Base-by-base conservation (phyloP, 2,113 vertebrate species). In the Arvicanthis niloticus region DNA sequence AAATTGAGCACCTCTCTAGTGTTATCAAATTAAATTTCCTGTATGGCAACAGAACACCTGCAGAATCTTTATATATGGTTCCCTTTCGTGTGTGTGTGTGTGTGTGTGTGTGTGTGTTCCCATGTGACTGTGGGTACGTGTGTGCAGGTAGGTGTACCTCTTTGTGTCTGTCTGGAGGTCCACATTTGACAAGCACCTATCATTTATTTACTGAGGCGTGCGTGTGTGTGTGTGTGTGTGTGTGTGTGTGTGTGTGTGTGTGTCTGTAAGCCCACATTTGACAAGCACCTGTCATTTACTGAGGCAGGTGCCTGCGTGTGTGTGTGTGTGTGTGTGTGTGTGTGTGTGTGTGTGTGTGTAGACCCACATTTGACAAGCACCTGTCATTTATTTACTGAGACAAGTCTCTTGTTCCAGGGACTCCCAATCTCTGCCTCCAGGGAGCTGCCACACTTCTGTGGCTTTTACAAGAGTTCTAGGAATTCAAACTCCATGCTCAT, bases 311-410 rank as follows among this genome's bases (percentile, higher is more conserved):
- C 3, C 13, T 31, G 42, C 48, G 77, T 1, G 2, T 7, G 34
- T 7, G 0, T 21, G 13, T 34, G 29, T 21, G 29, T 7, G 45
- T 37, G 8, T 11, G 17, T 21, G 29, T 37, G 4, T 5, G 7
- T 37, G 17, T n/a, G 31, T 22, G 34, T 22, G 4, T 62, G 22
- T 21, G 17, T 60, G 58, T 22, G 4, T 26, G 13, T 48, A 8
- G 45, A 26, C 29, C 48, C 48, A 53, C 29, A 26, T 77, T 51
- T 78, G 76, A 34, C 45, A 78, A 51, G 76, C 48, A 24, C 60
- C 56, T 19, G 17, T 58, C 56, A 58, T 58, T 58, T 58, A 58
- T 58, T 58, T 62, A 62, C 60, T 62, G 60, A 26, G 62, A 26
- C 26, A 31, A 11, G 62, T 72, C 7, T 62, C 60, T 40, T 17